Evolutionary conservation across 2,888 invertebrate species (phyloP).

Genomic region (Taphrorychus bicolor): DNA sequence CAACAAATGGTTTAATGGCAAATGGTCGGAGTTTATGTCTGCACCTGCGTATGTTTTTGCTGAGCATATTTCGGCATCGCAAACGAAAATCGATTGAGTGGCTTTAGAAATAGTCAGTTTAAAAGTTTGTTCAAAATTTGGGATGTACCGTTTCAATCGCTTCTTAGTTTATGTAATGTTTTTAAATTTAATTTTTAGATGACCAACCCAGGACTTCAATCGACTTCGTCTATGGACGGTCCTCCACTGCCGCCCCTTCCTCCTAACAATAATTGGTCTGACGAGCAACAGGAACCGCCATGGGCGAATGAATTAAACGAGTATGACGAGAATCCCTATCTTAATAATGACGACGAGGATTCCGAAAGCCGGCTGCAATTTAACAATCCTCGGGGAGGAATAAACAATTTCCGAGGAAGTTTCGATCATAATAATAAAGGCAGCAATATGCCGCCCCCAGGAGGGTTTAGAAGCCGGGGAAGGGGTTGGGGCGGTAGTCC

Average conservation of each 20-base stretch:
- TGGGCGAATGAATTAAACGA: no score
- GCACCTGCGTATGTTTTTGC: no score
- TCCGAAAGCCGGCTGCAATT: no score
- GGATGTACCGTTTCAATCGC: no score
- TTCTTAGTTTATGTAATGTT: no score
- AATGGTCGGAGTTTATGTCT: no score
- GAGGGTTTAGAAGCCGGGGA: constrained; percentile 32
- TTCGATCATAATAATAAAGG: constrained; percentile 36
- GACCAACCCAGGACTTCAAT: neutral
- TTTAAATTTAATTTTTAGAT: no score
- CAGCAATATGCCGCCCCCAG: constrained; percentile 25
- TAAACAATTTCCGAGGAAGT: constrained; percentile 34
- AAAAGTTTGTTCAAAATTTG: no score
- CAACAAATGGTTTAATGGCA: no score
- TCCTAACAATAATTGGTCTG: constrained; percentile 24
- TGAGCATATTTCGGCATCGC: no score
- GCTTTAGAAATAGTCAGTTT: no score
- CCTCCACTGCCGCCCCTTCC: neutral
- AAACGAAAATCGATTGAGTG: no score
- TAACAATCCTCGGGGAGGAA: constrained; percentile 11
- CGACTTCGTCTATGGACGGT: neutral
- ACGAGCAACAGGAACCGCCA: constrained; percentile 6
- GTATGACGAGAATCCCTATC: constrained; percentile 6
- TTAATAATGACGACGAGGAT: constrained; percentile 18
- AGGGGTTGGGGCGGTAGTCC: constrained; percentile 38